These are phyloP conservation scores for Pollenia angustigena DNA, from an alignment of 2,888 invertebrate species.

Conservation along the genomic window DNA sequence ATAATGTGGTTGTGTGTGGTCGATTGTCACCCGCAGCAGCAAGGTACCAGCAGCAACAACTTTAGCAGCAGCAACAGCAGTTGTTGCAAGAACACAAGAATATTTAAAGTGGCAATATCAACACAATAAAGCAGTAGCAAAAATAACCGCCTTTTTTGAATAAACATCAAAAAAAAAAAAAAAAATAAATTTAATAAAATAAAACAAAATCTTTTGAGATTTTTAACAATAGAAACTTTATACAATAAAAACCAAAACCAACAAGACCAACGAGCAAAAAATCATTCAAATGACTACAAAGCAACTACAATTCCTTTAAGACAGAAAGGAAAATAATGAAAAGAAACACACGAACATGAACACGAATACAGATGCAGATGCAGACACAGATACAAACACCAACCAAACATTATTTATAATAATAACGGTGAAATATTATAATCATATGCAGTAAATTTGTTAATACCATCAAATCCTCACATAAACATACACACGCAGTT, in stretches of 20 bases:
- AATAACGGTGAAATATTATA: conserved; percentile 81
- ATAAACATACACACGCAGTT: conserved; percentile 23
- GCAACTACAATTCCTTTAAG: conserved; percentile 51
- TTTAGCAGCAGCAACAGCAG: conserved; percentile 31
- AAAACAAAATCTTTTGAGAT: conserved; percentile 56
- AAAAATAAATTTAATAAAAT: conserved; percentile 39
- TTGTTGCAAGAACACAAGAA: conserved; percentile 67
- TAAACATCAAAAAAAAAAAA: conserved; percentile 23
- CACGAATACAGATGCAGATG: no score
- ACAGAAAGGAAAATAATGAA: conserved; percentile 22
- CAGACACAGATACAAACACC: conserved; percentile 13
- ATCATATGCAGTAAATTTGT: conserved; percentile 74
- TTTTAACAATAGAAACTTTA: conserved; percentile 69
- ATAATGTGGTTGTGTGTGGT: conserved; percentile 66
- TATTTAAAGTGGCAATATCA: conserved; percentile 69
- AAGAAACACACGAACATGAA: conserved; percentile 23
- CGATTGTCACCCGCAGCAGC: conserved; percentile 73
- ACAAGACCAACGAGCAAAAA: background rate
- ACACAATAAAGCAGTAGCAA: conserved; percentile 71
- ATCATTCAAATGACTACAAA: conserved; percentile 36
- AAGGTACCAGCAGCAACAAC: conserved; percentile 45
- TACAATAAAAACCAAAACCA: conserved; percentile 52
- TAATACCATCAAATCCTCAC: conserved; percentile 60
- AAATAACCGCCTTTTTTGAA: conserved; percentile 61
- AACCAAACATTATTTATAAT: conserved; percentile 66